These are phyloP conservation scores for Pantherophis guttatus DNA, from an alignment of 2,113 vertebrate genomes.

Conservation along the genomic window DNA sequence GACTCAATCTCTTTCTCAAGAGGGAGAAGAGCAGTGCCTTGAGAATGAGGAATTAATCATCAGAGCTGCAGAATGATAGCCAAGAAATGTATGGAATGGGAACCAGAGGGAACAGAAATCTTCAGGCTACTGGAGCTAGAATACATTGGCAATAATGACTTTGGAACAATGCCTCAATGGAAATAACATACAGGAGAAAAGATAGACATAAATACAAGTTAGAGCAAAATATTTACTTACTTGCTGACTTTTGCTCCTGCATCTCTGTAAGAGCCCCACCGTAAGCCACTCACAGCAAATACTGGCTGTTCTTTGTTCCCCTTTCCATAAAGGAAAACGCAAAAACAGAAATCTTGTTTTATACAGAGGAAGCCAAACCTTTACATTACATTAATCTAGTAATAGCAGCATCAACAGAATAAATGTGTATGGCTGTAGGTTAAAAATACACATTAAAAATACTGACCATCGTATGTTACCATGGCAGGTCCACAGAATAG, in stretches of 20 bases:
- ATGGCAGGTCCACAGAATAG: neutral
- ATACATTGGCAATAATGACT: neutral
- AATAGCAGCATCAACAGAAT: neutral
- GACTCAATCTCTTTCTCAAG: neutral
- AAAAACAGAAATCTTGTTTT: neutral
- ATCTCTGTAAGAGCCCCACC: constrained; percentile 95
- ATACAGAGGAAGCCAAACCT: neutral
- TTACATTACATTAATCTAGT: neutral
- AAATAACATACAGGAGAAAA: neutral
- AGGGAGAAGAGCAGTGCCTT: neutral
- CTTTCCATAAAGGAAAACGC: constrained; percentile 65
- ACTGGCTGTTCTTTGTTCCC: constrained; percentile 92
- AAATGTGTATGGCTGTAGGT: neutral
- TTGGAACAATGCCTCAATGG: neutral
- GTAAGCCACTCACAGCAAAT: constrained; percentile 87
- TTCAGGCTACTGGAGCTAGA: neutral
- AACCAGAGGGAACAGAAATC: neutral
- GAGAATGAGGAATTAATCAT: neutral
- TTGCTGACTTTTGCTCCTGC: constrained; percentile 85
- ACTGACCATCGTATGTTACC: neutral
- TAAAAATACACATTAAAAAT: neutral
- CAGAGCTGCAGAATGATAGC: neutral
- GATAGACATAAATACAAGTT: neutral
- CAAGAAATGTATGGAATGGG: neutral
- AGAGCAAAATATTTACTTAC: constrained; percentile 71